These are phyloP conservation scores for Parnassius apollo DNA, from an alignment of 2,888 invertebrate genomes.

Conservation along the genomic window DNA sequence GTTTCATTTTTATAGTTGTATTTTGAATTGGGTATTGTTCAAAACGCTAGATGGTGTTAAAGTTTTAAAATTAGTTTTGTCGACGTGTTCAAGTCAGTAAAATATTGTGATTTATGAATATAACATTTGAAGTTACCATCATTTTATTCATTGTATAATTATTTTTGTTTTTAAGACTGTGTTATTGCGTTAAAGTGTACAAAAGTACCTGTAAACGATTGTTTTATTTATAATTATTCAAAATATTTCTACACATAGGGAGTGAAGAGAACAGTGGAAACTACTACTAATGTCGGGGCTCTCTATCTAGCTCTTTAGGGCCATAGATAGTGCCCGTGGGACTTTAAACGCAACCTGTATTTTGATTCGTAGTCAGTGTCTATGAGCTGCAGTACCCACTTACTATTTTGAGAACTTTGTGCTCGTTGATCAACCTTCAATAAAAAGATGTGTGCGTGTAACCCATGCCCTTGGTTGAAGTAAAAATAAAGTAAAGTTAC, in stretches of 20 bases:
- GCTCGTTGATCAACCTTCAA: no score
- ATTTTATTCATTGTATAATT: conserved; percentile 67
- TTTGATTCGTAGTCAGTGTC: no score
- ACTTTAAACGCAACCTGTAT: no score
- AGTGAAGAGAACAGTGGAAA: no score
- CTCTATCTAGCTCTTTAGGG: no score
- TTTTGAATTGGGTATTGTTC: no score
- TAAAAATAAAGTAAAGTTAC: no score
- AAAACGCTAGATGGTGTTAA: not conserved
- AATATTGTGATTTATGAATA: conserved; percentile 57
- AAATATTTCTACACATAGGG: not conserved
- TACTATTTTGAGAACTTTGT: no score
- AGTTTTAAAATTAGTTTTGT: conserved; percentile 25
- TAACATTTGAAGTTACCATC: conserved; percentile 73
- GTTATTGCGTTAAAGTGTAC: conserved; percentile 78
- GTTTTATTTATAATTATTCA: conserved; percentile 27
- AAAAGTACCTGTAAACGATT: conserved; percentile 44
- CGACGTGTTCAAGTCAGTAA: conserved; percentile 59
- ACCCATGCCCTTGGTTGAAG: no score
- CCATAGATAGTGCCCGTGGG: no score
- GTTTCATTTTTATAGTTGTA: conserved; percentile 37
- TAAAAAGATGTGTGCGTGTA: no score
- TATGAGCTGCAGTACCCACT: no score
- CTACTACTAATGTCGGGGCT: not conserved
- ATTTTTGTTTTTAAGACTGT: conserved; percentile 73